phyloP scores from a whole-genome alignment of 2,888 invertebrate species.

The Noctua janthina region DNA sequence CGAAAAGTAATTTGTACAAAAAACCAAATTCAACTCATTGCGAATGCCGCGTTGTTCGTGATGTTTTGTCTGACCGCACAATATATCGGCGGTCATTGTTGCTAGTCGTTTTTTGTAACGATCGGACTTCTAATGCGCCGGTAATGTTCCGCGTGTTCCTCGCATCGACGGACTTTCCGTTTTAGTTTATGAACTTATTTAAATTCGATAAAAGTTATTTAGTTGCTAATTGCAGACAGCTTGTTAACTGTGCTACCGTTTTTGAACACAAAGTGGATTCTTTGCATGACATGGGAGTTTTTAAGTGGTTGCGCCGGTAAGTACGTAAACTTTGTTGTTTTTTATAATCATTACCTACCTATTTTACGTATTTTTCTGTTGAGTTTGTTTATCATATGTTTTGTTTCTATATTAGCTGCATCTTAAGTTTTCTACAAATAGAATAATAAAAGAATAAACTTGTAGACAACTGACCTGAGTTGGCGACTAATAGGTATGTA shows the following conservation, averaged over 20 bases:
- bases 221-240: constrained; percentile 63
- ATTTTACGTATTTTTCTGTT: neutral
- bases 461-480: neutral
- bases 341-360: neutral
- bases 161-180: constrained; percentile 76
- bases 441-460: neutral
- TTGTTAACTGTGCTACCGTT: constrained; percentile 62
- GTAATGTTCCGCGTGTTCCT: constrained; percentile 85
- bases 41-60: constrained; percentile 88
- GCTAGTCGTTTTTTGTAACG: constrained; percentile 86
- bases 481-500: neutral
- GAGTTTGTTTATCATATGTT: neutral
- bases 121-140: constrained; percentile 83
- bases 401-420: neutral
- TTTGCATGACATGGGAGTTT: constrained; percentile 86
- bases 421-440: neutral
- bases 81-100: constrained; percentile 89
- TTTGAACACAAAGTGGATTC: constrained; percentile 81
- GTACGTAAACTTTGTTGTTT: constrained; percentile 67
- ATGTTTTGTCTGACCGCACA: constrained; percentile 90
- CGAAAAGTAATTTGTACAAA: constrained; percentile 90
- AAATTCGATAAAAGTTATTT: constrained; percentile 61
- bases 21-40: constrained; percentile 89
- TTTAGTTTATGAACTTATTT: constrained; percentile 74
- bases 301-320: constrained; percentile 89